A percentile compares a stretch with the other conserved stretches of the same genome.
Evolutionary conservation across 2,113 vertebrate genomes (phyloP).

Genomic region (Cebus imitator): DNA sequence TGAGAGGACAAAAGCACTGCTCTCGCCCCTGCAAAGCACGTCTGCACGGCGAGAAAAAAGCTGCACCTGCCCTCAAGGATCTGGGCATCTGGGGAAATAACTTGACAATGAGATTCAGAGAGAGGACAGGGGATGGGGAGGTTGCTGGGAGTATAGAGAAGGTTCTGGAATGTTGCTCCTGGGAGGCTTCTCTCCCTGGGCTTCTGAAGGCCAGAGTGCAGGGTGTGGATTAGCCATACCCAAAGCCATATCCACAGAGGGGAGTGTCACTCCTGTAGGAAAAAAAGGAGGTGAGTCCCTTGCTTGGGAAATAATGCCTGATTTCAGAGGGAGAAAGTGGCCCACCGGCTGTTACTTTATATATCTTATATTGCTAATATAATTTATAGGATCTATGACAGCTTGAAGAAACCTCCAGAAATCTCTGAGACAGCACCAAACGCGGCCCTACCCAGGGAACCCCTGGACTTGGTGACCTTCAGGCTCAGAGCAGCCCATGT

Average conservation of each 20-base stretch:
- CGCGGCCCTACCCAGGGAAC: background rate
- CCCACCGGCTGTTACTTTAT: background rate
- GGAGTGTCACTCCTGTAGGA: background rate
- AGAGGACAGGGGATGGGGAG: background rate
- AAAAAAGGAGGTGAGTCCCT: background rate
- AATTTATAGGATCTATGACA: background rate
- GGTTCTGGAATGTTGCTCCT: background rate
- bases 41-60: fast-evolving
- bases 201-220: background rate
- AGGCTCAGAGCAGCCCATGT: background rate
- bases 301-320: background rate
- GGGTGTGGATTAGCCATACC: background rate
- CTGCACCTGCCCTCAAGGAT: background rate
- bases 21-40: background rate
- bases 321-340: background rate
- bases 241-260: background rate
- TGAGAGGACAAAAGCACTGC: fast-evolving
- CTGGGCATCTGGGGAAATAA: background rate
- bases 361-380: background rate
- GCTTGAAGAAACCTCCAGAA: background rate
- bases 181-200: background rate
- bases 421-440: background rate
- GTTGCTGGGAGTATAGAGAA: fast-evolving
- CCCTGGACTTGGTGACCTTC: background rate
- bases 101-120: background rate